Evolutionary conservation across 1,140 invertebrate genomes (phyloP), one percentile per base, ranked within the genome.

Genomic region (Drosophila sp.): DNA sequence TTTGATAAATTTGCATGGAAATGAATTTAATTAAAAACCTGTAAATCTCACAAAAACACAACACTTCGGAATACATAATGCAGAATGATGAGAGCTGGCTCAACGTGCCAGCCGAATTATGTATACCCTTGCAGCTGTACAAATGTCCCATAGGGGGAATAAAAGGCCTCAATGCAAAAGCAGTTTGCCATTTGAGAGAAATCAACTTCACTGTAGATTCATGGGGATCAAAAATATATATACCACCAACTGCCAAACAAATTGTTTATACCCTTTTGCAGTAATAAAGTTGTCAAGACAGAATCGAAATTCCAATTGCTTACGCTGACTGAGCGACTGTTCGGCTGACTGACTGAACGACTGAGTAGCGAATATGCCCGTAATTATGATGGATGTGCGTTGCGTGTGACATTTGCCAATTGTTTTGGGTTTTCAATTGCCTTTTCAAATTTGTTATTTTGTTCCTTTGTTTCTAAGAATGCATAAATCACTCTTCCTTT

Each of bases 21-120:
- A 86, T 86, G 77, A 89, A 80, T 89, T 89, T 84, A 89, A 89
- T 89, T 89, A 89, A 89, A 89, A 89, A 72, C 77, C 85, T 89
- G 84, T 89, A 89, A 89, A 84, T 86, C 82, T 81, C 57, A 68
- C 5, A 65, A 55, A 73, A 77, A 65, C 68, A 66, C 69, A 70
- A 58, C 71, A 72, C 63, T 73, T 60, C 44, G 3, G 44, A 50
- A 50, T 50, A 50, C 23, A 50, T 27, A 50, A 50, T 27, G 23
- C 44, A 27, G 23, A 50, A 10, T 10, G 11, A 11, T 38, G 35
- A 3, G 10, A 10, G 3, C 4, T 30, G 4, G 40, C 23, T 3
- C 23, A 4, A 8, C 3, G 23, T 10, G 1, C 2, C 4, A 3
- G 8, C n/a, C 25, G 44, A 50, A 27, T 8, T 8, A 3, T 3